Evolutionary conservation across 2,113 vertebrate species (phyloP), one percentile per base, ranked within the genome.

Genomic region (Rhinoderma darwinii): DNA sequence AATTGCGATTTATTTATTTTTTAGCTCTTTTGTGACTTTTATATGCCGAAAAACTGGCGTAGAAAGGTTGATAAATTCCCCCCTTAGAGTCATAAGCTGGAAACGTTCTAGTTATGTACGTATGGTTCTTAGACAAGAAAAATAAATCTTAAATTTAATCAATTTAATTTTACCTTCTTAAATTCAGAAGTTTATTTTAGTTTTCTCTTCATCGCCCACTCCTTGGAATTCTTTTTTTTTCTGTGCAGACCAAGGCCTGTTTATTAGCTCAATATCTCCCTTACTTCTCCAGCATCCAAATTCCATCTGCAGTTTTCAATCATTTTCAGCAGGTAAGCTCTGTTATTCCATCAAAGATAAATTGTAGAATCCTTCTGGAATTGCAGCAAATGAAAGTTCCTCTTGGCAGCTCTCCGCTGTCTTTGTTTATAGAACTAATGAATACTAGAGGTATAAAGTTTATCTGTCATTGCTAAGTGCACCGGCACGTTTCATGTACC

Each of bases 361-460:
- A 87, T 87, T 87, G 85, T 80, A 43, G 78, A 87, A 87, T 87
- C 85, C 85, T 73, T 54, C 66, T 87, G 85, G 85, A 87, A 87
- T 74, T 87, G 77, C 30, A 74, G 85, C 77, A 87, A 87, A 87
- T 87, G 78, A 87, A 87, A 80, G 78, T 74, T 87, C 68, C 78
- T 87, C 85, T 74, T 74, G 77, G 85, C 68, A 82, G 78, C 68
- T 72, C 78, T 74, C 66, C 25, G 63, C 85, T 82, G 85, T 61
- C 85, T 87, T 87, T 87, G 85, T 87, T 87, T 87, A 87, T 87
- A 87, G 78, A 87, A 82, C 85, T 87, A 87, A 87, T 87, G 85
- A 87, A 87, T 87, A 73, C 85, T 82, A 35, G 85, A 87, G 78
- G 81, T 87, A 87, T 87, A 87, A 87, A 87, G 85, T 87, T 87